Evolutionary conservation across 2,113 vertebrate genomes (phyloP).

Genomic region (Tretioscincus oriximinensis): DNA sequence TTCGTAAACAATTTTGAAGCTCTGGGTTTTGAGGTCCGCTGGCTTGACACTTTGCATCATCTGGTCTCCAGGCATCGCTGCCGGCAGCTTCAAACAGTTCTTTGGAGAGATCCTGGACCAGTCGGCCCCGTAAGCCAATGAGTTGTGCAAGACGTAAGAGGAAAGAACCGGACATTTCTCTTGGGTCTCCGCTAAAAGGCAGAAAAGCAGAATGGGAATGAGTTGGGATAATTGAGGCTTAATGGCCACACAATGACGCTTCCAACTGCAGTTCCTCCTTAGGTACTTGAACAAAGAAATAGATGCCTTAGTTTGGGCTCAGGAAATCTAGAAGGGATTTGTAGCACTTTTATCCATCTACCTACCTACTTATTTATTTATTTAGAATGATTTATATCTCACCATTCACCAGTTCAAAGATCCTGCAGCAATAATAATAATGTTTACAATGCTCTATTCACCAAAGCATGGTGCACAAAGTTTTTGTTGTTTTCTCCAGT

Average conservation of each 20-base stretch:
- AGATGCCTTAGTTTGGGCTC: too few relatives aligned
- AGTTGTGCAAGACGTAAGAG: slow-evolving; percentile 84
- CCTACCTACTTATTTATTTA: too few relatives aligned
- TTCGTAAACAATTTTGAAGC: slow-evolving; percentile 78
- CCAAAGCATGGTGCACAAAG: too few relatives aligned
- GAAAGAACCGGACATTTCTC: slow-evolving; percentile 73
- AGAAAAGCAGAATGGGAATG: neutral
- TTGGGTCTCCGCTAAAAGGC: slow-evolving; percentile 68
- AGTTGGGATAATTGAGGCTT: neutral
- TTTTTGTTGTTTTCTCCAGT: too few relatives aligned
- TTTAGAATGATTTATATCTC: too few relatives aligned
- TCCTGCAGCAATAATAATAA: too few relatives aligned
- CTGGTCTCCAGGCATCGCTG: neutral
- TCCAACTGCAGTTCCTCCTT: neutral
- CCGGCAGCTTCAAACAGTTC: slow-evolving; percentile 46
- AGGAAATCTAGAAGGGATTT: too few relatives aligned
- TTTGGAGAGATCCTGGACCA: slow-evolving; percentile 80
- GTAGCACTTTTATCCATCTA: too few relatives aligned
- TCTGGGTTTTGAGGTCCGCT: slow-evolving; percentile 48
- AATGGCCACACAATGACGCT: neutral
- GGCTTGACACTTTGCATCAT: neutral
- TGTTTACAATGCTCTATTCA: too few relatives aligned
- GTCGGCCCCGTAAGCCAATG: slow-evolving; percentile 91
- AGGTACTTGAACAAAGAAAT: too few relatives aligned
- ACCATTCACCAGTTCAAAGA: too few relatives aligned